Percentiles rank a stretch among this genome's conserved stretches.
Evolutionary conservation across 2,113 vertebrate genomes (phyloP).

Genomic region (Pterocles orientalis): DNA sequence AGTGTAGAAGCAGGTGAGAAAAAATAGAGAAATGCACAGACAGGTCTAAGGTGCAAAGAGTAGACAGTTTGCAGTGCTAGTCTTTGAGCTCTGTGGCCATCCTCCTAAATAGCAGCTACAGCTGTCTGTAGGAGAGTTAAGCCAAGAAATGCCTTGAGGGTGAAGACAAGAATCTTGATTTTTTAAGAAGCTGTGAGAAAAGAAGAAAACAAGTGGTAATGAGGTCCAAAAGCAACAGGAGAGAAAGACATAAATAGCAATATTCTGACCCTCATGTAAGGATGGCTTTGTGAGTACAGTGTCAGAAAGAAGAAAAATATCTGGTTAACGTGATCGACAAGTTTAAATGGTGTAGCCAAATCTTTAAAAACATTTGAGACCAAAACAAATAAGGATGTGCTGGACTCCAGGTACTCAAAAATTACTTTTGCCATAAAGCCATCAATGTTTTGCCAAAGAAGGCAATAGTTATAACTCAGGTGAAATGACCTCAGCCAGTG

Average conservation of each 20-base stretch:
- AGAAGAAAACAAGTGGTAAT: background rate
- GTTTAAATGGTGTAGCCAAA: background rate
- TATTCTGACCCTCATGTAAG: background rate
- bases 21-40: background rate
- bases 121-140: background rate
- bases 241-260: background rate
- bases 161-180: background rate
- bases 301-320: background rate
- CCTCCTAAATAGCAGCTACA: background rate
- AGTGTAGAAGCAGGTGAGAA: background rate
- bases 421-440: background rate
- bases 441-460: background rate
- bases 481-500: background rate
- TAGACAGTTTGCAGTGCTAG: background rate
- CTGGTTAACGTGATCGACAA: background rate
- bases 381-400: background rate
- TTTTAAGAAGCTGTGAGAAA: background rate
- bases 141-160: background rate
- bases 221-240: background rate
- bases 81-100: background rate
- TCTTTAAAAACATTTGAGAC: background rate
- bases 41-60: background rate
- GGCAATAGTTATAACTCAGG: background rate
- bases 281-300: background rate
- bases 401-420: background rate